Base-by-base conservation (phyloP, 2,113 vertebrate species). In the Oryzias javanicus region DNA sequence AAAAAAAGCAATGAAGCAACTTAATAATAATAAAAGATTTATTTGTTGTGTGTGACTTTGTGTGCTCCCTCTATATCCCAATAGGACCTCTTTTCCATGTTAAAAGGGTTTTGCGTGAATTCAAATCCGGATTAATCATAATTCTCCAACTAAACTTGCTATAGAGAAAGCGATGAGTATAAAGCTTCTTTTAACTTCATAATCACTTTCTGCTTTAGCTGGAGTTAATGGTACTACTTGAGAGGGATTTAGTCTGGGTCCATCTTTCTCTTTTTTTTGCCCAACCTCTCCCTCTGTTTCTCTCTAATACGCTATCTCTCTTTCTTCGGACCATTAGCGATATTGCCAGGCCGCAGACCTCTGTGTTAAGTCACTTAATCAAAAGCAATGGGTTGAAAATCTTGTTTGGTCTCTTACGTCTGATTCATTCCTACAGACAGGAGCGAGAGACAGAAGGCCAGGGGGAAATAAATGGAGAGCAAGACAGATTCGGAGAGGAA, bases 361-460 rank as follows among this genome's bases (percentile, higher is more conserved):
- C 89, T 93, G 93, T 96, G 94, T 91, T 94, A 92, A 91, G 94
- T 95, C 95, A 98, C 97, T 98, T 98, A 98, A 98, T 98, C 97
- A 98, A 98, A 98, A 94, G 94, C 95, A 98, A 98, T 98, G 95
- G 95, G 91, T 95, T 95, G 96, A 98, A 96, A 97, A 98, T 96
- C 95, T 95, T 95, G 95, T 97, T 93, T 94, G 93, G 92, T 89
- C 93, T 91, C 94, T 94, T 95, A 92, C 93, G 93, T 96, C 94
- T 95, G 95, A 97, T 97, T 95, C 90, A 93, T 96, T 96, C 92
- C 94, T 96, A 90, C 91, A 95, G 94, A 97, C 93, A 95, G 94
- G 78, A 83, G 76, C 74, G 73, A 75, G 82, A 87, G 81, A 86
- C 76, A 55, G 85, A 86, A 78, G 76, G 79, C 79, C 79, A 52